Conservation (phyloP, 2,797 vertebrate species). For the Furcifer pardalis region DNA sequence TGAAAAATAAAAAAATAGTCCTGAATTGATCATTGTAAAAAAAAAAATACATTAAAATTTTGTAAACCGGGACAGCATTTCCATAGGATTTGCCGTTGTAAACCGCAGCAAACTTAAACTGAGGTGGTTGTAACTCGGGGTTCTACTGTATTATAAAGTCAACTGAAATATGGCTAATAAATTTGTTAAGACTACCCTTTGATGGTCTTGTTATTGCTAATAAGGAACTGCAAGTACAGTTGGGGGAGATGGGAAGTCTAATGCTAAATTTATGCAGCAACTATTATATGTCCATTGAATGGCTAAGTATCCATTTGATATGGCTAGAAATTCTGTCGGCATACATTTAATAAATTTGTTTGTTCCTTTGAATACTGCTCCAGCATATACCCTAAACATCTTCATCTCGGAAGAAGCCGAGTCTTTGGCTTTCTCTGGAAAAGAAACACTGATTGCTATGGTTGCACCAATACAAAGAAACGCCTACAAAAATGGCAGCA, state of each 20-base stretch:
- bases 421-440: background rate
- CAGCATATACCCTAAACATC: no score
- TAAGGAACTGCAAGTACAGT: no score
- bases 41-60: no score
- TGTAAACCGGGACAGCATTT: no score
- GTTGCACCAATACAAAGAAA: background rate
- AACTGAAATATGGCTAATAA: background rate
- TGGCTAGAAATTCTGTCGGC: background rate
- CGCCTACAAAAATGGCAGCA: background rate
- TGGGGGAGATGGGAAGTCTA: background rate
- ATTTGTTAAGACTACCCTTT: slow-evolving; percentile 6
- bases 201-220: accelerated
- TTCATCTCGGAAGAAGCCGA: background rate
- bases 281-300: background rate
- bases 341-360: background rate
- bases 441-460: no score
- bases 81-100: no score
- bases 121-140: no score
- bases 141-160: background rate
- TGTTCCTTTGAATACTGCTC: background rate
- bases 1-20: no score
- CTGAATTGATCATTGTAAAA: no score
- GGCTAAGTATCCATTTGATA: background rate
- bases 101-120: no score
- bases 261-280: background rate